Evolutionary conservation across 2,797 vertebrate genomes (phyloP), one percentile per base, ranked within the genome.

Genomic region (Megalops cyprinoides): DNA sequence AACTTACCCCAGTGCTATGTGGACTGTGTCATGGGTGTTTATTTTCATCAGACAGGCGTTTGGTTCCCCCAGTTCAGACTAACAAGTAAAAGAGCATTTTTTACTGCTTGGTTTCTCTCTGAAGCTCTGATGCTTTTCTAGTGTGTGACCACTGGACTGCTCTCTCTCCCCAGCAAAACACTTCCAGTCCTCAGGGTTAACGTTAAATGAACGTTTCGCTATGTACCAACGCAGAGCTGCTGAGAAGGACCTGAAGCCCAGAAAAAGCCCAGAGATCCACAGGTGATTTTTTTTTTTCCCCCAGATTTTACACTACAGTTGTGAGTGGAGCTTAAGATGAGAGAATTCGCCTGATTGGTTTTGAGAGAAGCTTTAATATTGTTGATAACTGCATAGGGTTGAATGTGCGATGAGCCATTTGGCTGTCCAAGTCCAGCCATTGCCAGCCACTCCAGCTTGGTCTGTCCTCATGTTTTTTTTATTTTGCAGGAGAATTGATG

Each of bases 241-340:
- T 85, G 97, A 99, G 89, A 95, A 95, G 88, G 98, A 99, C 90
- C 95, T 96, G 93, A 99, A 96, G 94, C 95, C 95, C 91, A 96
- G 96, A 87, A 99, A 98, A 93, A 99, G 98, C 90, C 98, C 98
- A 90, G 98, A 99, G 93, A 99, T 99, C 94, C 98, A 99, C 96
- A 98, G 98, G 98, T 99, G 87, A 9, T 20, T 20, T 37, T 74
- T 20, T 48, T 74, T 37, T 74, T 20, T 48, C 74, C n/a, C 14
- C 28, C 51, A 12, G 3, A 2, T 78, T 42, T 62, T 25, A 25
- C 58, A 31, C 58, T 79, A n/a, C n/a, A n/a, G n/a, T n/a, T n/a
- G n/a, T n/a, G n/a, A n/a, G n/a, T n/a, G n/a, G n/a, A n/a, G n/a
- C n/a, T n/a, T n/a, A n/a, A n/a, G n/a, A n/a, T n/a, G n/a, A n/a